phyloP scores from a whole-genome alignment of 2,888 invertebrate species.

The Lottia scabra region DNA sequence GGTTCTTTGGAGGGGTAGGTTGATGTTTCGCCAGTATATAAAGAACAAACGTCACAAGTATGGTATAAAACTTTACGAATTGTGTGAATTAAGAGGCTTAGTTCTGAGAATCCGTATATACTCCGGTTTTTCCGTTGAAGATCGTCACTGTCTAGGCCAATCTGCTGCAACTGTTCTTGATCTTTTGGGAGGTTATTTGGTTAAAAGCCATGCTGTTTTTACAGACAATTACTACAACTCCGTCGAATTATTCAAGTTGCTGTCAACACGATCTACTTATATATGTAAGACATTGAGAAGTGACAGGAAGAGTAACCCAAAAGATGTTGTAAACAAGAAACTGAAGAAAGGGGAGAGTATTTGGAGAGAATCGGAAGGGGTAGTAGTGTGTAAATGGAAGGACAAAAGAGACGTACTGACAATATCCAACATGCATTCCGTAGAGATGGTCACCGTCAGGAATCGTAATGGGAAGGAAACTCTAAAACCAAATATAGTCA shows the following conservation, averaged over 20 bases:
- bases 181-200: constrained; percentile 11
- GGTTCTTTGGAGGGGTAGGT: constrained; percentile 23
- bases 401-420: constrained; percentile 25
- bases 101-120: constrained; percentile 15
- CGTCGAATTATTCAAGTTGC: constrained; percentile 12
- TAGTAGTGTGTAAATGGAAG: constrained; percentile 24
- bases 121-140: background rate
- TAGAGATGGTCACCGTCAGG: constrained; percentile 21
- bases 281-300: constrained; percentile 19
- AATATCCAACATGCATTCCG: constrained; percentile 21
- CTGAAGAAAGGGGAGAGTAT: constrained; percentile 23
- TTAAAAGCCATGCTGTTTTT: constrained; percentile 17
- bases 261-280: constrained; percentile 12
- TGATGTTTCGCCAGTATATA: constrained; percentile 20
- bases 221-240: constrained; percentile 26
- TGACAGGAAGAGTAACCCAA: constrained; percentile 21
- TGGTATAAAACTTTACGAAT: constrained; percentile 22
- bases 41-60: constrained; percentile 22
- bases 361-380: constrained; percentile 18
- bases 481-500: constrained; percentile 19
- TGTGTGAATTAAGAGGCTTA: constrained; percentile 21
- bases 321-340: constrained; percentile 23
- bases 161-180: constrained; percentile 18
- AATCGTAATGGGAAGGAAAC: constrained; percentile 15
- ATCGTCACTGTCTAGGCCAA: constrained; percentile 9